Percentiles rank a stretch among this genome's conserved stretches.
These are phyloP conservation scores for Alexandromys fortis DNA, from an alignment of 2,113 vertebrate species.

Conservation along the genomic window DNA sequence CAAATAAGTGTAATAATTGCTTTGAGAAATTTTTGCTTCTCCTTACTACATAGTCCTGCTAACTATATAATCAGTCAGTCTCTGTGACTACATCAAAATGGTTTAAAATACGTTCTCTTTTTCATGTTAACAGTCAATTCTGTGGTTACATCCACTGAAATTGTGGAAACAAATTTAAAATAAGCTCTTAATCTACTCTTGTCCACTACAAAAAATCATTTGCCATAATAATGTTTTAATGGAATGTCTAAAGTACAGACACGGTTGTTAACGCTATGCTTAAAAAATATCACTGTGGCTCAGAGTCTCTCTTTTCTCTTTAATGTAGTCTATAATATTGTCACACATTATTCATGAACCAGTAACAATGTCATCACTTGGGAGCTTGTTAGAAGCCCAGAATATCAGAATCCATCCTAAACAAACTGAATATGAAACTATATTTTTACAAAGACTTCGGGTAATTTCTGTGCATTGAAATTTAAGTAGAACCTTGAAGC, in stretches of 20 bases:
- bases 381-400: not conserved
- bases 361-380: not conserved
- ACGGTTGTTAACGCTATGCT: not conserved
- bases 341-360: not conserved
- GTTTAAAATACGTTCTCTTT: not conserved
- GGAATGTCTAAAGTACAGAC: not conserved
- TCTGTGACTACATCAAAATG: not conserved
- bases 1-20: not conserved
- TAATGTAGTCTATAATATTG: not conserved
- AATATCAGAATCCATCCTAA: not conserved
- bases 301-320: not conserved
- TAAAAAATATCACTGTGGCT: not conserved
- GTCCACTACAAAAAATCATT: not conserved
- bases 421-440: not conserved
- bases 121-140: not conserved
- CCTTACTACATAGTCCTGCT: not conserved
- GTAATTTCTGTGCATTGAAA: not conserved
- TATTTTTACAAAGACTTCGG: constrained; percentile 3
- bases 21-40: not conserved
- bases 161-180: not conserved
- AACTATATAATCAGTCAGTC: not conserved
- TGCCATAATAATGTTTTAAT: not conserved
- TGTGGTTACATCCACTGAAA: not conserved
- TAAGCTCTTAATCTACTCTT: not conserved
- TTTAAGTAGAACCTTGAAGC: not conserved